phyloP scores from a whole-genome alignment of 2,797 vertebrate species.

The Mormyrops attenuatus region DNA sequence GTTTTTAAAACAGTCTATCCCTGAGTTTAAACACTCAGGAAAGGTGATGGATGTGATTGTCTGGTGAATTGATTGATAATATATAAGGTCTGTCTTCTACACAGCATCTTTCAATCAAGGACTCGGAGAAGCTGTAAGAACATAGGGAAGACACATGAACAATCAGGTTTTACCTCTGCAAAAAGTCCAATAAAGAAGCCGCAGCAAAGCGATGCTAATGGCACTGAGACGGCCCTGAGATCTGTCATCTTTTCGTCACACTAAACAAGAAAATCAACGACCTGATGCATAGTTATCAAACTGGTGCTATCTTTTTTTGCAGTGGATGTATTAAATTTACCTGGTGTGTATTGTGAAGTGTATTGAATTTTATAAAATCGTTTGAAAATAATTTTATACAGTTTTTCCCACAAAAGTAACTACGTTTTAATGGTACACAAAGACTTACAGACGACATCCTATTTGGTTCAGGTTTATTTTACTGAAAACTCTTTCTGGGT shows the following conservation, averaged over 20 bases:
- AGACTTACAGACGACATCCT: conserved; percentile 6
- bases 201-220: conserved; percentile 68
- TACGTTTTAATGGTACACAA: conserved; percentile 41
- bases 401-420: conserved; percentile 38
- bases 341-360: conserved; percentile 50
- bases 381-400: conserved; percentile 31
- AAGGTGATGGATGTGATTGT: neutral
- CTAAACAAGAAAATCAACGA: conserved; percentile 42
- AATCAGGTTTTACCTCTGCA: conserved; percentile 61
- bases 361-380: conserved; percentile 36
- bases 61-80: neutral
- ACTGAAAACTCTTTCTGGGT: neutral
- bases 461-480: conserved; percentile 6
- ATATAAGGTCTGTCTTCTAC: conserved; percentile 5
- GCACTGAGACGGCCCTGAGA: conserved; percentile 71
- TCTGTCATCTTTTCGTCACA: conserved; percentile 44
- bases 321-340: conserved; percentile 54
- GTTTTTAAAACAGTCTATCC: neutral
- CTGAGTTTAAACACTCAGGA: neutral
- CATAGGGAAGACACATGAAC: conserved; percentile 56
- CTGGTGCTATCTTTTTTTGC: conserved; percentile 79
- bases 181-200: conserved; percentile 62
- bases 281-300: conserved; percentile 65
- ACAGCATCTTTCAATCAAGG: conserved; percentile 58
- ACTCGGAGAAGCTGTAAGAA: conserved; percentile 58